These are phyloP conservation scores for Girardinus metallicus DNA, from an alignment of 2,797 vertebrate genomes.

Conservation along the genomic window DNA sequence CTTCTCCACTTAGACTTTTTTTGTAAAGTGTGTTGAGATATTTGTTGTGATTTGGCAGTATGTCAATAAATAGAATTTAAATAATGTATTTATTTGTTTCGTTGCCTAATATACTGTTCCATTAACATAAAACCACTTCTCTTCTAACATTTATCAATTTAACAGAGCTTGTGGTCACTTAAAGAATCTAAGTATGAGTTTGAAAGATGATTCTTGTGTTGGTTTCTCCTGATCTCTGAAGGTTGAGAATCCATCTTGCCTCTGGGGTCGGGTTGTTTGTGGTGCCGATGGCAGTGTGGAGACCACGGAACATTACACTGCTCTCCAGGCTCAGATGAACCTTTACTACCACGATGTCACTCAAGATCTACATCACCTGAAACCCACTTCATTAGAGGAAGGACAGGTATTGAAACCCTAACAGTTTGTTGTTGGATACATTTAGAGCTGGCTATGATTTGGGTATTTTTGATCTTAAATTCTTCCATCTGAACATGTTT, in stretches of 20 bases:
- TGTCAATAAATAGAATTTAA: background rate
- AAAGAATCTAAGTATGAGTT: background rate
- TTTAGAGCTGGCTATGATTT: background rate
- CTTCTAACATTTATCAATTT: background rate
- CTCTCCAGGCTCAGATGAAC: slow-evolving; percentile 74
- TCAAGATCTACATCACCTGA: slow-evolving; percentile 56
- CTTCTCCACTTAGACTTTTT: background rate
- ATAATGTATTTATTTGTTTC: background rate
- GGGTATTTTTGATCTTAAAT: background rate
- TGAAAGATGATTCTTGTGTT: background rate
- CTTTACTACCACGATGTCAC: slow-evolving; percentile 71
- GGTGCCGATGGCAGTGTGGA: background rate
- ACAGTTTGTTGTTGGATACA: background rate
- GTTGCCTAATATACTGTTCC: background rate
- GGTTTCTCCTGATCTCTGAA: slow-evolving; percentile 27
- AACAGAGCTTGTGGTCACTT: background rate
- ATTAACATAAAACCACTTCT: background rate
- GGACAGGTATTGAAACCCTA: slow-evolving; percentile 63
- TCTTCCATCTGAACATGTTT: background rate
- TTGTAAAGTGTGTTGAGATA: background rate
- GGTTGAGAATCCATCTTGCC: slow-evolving; percentile 76
- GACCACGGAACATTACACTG: slow-evolving; percentile 53
- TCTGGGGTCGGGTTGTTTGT: slow-evolving; percentile 73
- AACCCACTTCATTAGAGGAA: slow-evolving; percentile 54
- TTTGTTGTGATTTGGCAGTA: background rate